phyloP scores from a whole-genome alignment of 2,113 vertebrate species.

The Egretta garzetta region DNA sequence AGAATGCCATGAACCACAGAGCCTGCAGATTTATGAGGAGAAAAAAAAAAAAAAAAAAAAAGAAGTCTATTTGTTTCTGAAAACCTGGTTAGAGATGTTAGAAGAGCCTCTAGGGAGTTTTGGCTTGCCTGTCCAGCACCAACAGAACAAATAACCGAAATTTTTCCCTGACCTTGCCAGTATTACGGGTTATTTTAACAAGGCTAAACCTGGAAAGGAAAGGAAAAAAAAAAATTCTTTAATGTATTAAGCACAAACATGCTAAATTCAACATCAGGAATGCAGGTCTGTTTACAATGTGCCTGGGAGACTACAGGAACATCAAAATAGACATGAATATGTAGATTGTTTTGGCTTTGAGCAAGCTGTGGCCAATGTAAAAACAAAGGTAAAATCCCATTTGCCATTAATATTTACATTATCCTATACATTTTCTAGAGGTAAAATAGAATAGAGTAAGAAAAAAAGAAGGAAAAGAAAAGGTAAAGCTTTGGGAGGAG shows the following conservation, averaged over 20 bases:
- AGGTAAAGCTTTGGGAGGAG: not conserved
- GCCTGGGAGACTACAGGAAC: constrained; percentile 42
- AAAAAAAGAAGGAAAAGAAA: not conserved
- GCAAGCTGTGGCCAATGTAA: constrained; percentile 1
- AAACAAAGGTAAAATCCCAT: not conserved
- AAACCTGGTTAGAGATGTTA: constrained; percentile 33
- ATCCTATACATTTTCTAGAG: constrained; percentile 47
- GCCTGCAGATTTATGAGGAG: not conserved
- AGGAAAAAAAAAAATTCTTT: not conserved
- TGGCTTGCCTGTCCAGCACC: constrained; percentile 62
- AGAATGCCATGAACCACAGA: not conserved
- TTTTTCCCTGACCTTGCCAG: constrained; percentile 61
- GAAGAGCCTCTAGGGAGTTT: constrained; percentile 61
- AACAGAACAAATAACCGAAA: constrained; percentile 57
- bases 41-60: too few relatives aligned
- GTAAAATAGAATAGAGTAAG: not conserved
- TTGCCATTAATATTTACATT: constrained; percentile 65
- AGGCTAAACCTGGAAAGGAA: not conserved
- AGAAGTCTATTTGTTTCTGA: not conserved
- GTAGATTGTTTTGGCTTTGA: constrained; percentile 65
- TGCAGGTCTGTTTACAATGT: constrained; percentile 57
- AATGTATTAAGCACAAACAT: constrained; percentile 38
- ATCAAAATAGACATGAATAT: constrained; percentile 71
- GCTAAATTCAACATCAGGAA: constrained; percentile 59
- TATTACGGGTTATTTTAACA: constrained; percentile 70